Percentiles rank a stretch among this genome's conserved stretches.
These are phyloP conservation scores for Homarus gammarus DNA, from an alignment of 2,888 invertebrate species.

Conservation along the genomic window DNA sequence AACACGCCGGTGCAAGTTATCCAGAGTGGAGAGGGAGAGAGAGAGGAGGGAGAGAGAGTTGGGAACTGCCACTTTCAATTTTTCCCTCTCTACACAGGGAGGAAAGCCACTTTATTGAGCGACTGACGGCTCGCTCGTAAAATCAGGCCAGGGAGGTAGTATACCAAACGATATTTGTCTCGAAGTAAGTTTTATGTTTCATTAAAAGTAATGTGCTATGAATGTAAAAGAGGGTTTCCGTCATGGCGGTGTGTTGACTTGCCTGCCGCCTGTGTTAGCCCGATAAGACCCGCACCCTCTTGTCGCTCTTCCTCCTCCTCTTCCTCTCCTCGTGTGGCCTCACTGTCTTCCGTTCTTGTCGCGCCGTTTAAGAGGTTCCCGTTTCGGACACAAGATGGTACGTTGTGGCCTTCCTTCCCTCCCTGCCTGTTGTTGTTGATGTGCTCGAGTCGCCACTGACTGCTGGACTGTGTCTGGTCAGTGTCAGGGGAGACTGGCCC, in stretches of 20 bases:
- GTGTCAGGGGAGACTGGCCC: too few species aligned
- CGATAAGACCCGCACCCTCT: constrained; percentile 22
- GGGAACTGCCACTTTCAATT: background rate
- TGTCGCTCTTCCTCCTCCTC: background rate
- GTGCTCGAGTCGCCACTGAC: too few species aligned
- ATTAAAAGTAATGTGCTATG: constrained; percentile 63
- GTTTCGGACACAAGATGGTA: too few species aligned
- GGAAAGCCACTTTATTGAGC: constrained; percentile 8
- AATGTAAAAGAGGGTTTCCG: constrained; percentile 52
- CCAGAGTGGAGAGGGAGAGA: background rate
- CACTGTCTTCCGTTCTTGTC: too few species aligned
- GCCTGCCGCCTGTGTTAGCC: constrained; percentile 29
- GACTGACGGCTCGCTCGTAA: constrained; percentile 19
- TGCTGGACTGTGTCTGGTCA: too few species aligned
- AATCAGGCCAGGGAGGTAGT: constrained; percentile 18
- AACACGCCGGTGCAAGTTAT: background rate
- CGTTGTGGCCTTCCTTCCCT: too few species aligned
- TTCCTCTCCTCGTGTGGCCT: too few species aligned
- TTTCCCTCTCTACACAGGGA: background rate
- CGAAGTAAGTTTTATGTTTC: constrained; percentile 53
- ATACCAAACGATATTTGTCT: constrained; percentile 47
- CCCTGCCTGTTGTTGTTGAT: too few species aligned
- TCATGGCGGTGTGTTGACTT: constrained; percentile 41
- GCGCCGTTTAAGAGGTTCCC: too few species aligned
- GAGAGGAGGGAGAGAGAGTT: background rate